phyloP scores from a whole-genome alignment of 2,797 vertebrate genomes.

The Pelochelys cantorii region DNA sequence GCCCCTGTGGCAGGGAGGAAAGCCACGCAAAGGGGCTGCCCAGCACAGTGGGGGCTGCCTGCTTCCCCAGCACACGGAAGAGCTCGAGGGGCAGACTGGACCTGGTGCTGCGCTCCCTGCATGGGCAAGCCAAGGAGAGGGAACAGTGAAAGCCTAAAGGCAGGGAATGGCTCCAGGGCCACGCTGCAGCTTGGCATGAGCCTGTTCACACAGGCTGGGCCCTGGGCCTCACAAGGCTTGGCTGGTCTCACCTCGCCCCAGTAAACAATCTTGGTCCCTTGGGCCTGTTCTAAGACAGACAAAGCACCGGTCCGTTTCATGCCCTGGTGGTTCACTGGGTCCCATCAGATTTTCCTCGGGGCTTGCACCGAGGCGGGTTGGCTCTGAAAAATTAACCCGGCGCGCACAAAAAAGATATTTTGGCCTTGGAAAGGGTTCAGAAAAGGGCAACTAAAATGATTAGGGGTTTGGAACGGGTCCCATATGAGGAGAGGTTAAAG shows the following conservation, averaged over 20 bases:
- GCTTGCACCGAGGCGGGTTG: neutral
- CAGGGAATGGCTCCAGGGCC: neutral
- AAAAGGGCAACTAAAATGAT: too few relatives aligned
- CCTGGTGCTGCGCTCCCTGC: neutral
- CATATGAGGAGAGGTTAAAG: too few relatives aligned
- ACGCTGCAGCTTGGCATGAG: neutral
- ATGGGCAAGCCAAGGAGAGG: neutral
- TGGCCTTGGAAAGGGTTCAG: too few relatives aligned
- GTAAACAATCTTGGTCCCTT: neutral
- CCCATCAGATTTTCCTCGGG: neutral
- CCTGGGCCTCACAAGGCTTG: neutral
- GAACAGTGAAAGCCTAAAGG: neutral
- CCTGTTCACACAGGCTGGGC: neutral
- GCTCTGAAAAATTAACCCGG: neutral
- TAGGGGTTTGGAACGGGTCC: too few relatives aligned
- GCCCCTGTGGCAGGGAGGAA: neutral
- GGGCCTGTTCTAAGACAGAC: neutral
- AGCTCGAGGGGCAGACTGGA: neutral
- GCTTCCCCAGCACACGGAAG: neutral
- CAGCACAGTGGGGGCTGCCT: neutral
- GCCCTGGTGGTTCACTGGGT: neutral
- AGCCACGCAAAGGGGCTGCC: neutral
- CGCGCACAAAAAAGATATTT: too few relatives aligned
- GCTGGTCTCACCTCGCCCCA: neutral
- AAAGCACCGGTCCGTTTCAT: neutral